Evolutionary conservation across 2,113 vertebrate species (phyloP).

Genomic region (Lamprotornis superbus): DNA sequence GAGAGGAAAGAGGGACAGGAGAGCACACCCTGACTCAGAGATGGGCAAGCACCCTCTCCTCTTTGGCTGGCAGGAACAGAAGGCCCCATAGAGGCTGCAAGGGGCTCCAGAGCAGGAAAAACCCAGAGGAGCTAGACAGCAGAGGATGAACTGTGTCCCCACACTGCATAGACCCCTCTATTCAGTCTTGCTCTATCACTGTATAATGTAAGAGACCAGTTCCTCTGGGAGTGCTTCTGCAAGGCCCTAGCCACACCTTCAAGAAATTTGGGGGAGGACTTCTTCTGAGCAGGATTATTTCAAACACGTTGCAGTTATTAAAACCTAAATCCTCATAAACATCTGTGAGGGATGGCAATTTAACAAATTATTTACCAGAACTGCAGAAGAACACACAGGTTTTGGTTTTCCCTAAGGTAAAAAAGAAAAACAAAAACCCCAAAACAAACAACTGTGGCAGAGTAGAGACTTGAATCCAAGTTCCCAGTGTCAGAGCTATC

Average conservation of each 20-base stretch:
- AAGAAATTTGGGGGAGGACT: background rate
- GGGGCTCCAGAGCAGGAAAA: background rate
- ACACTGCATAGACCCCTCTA: background rate
- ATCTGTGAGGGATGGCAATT: background rate
- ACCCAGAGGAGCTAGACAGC: background rate
- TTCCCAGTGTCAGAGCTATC: background rate
- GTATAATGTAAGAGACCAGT: accelerated
- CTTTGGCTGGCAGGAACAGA: background rate
- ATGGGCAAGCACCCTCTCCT: accelerated
- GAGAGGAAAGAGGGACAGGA: background rate
- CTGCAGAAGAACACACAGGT: background rate
- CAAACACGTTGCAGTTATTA: background rate
- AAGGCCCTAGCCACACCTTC: background rate
- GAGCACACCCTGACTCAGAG: background rate
- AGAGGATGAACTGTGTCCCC: background rate
- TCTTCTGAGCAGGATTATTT: background rate
- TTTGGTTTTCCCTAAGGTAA: background rate
- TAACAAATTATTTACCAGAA: background rate
- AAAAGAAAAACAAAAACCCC: background rate
- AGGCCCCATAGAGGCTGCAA: background rate
- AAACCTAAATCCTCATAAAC: background rate
- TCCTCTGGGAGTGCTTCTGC: background rate
- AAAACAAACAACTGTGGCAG: background rate
- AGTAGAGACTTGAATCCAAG: background rate
- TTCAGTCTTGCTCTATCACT: background rate